phyloP scores from a whole-genome alignment of 2,113 vertebrate genomes.

The Sakesphorus luctuosus region DNA sequence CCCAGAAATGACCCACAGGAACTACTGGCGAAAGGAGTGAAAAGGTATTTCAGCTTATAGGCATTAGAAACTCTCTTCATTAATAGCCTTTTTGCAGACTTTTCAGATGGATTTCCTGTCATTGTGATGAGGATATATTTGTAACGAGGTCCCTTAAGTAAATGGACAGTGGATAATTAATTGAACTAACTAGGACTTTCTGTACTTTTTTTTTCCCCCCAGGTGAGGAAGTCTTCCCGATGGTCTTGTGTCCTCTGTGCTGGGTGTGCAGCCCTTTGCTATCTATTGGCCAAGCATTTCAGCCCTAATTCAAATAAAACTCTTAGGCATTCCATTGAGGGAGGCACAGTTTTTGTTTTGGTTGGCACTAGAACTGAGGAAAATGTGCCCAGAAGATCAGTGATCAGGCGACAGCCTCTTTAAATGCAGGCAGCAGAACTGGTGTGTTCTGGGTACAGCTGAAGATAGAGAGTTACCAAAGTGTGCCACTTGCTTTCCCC shows the following conservation, averaged over 20 bases:
- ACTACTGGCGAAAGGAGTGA: background rate
- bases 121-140: constrained; percentile 75
- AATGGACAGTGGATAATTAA: constrained; percentile 77
- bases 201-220: background rate
- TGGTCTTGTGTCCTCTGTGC: background rate
- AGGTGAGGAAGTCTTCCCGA: background rate
- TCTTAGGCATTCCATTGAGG: background rate
- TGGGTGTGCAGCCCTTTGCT: background rate
- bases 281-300: background rate
- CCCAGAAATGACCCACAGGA: constrained; percentile 49
- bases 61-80: constrained; percentile 57
- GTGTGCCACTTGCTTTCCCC: background rate
- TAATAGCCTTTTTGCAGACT: constrained; percentile 73
- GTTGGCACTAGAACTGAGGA: background rate
- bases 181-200: constrained; percentile 69
- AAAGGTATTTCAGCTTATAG: constrained; percentile 67
- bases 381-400: background rate
- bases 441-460: background rate
- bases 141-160: constrained; percentile 74
- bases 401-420: background rate
- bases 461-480: background rate
- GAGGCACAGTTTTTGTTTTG: background rate
- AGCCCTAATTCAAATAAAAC: background rate
- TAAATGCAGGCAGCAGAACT: background rate
- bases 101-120: constrained; percentile 78